phyloP scores from a whole-genome alignment of 2,888 invertebrate genomes.

The Prosapia bicincta region DNA sequence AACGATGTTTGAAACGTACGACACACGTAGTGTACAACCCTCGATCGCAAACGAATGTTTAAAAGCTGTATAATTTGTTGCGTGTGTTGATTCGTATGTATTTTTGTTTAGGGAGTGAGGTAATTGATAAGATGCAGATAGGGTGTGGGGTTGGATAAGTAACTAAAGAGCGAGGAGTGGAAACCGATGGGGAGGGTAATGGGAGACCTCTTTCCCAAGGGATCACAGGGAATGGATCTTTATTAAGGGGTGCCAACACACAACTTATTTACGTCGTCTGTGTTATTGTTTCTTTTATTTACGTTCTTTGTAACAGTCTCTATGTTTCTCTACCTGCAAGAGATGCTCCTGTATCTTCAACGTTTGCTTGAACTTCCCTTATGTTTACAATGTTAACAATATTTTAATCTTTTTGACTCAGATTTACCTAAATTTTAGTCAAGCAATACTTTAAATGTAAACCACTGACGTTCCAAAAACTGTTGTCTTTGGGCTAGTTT shows the following conservation, averaged over 20 bases:
- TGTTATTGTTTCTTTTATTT: not conserved
- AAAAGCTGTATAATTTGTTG: conserved; percentile 22
- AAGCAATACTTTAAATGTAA: too few species aligned
- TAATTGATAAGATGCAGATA: conserved; percentile 35
- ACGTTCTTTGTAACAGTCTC: not conserved
- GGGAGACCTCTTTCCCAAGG: conserved; percentile 4
- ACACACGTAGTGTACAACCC: not conserved
- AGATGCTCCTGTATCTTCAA: too few species aligned
- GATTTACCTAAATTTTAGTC: too few species aligned
- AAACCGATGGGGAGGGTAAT: conserved; percentile 16
- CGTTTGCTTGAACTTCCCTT: too few species aligned
- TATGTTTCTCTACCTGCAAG: not conserved
- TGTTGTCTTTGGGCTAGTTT: too few species aligned
- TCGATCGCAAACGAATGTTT: conserved; percentile 22
- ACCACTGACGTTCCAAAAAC: too few species aligned
- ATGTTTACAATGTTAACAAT: too few species aligned
- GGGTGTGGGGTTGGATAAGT: conserved; percentile 23
- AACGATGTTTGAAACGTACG: too few species aligned
- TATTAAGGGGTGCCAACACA: conserved; percentile 18
- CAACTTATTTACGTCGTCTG: conserved; percentile 13
- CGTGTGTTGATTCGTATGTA: not conserved
- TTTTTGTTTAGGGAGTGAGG: conserved; percentile 11
- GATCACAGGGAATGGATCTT: conserved; percentile 20
- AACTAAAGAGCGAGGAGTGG: conserved; percentile 11
- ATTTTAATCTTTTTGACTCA: too few species aligned